phyloP scores from a whole-genome alignment of 2,888 invertebrate genomes.

The Pachydiplax longipennis region DNA sequence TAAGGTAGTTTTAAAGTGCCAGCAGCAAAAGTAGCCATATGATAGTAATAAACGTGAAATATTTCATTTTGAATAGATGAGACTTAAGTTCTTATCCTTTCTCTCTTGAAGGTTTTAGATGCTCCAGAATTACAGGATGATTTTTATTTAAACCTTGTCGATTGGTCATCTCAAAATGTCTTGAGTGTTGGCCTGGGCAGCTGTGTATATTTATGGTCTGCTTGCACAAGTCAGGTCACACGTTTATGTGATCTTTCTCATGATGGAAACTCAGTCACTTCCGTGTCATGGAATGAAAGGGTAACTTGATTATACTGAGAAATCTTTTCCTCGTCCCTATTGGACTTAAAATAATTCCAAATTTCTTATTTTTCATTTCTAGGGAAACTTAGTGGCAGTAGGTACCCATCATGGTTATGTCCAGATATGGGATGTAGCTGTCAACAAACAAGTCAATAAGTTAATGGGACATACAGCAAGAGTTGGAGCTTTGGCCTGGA shows the following conservation, averaged over 20 bases:
- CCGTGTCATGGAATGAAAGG: conserved; percentile 98
- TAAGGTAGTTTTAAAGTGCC: conserved; percentile 66
- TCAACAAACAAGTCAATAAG: conserved; percentile 90
- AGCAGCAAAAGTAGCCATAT: no score
- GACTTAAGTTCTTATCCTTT: background rate
- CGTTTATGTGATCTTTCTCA: conserved; percentile 92
- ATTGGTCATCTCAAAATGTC: conserved; percentile 99
- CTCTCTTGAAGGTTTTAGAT: conserved; percentile 72
- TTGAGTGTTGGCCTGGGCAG: conserved; percentile 96
- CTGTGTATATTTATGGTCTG: conserved; percentile 99
- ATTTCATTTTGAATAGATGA: no score
- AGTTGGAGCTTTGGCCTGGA: conserved; percentile 95
- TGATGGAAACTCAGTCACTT: conserved; percentile 95
- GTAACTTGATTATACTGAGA: conserved; percentile 54
- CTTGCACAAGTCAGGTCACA: conserved; percentile 97
- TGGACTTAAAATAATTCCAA: background rate
- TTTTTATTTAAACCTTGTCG: conserved; percentile 98
- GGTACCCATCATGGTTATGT: conserved; percentile 97
- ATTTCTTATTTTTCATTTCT: conserved; percentile 7
- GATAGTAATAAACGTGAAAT: background rate
- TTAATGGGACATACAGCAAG: conserved; percentile 91
- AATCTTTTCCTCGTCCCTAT: background rate
- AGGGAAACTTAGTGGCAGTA: conserved; percentile 94
- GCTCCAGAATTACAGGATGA: conserved; percentile 98
- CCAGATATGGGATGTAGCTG: conserved; percentile 97